phyloP scores from a whole-genome alignment of 2,113 vertebrate genomes.

The Dromas ardeola region DNA sequence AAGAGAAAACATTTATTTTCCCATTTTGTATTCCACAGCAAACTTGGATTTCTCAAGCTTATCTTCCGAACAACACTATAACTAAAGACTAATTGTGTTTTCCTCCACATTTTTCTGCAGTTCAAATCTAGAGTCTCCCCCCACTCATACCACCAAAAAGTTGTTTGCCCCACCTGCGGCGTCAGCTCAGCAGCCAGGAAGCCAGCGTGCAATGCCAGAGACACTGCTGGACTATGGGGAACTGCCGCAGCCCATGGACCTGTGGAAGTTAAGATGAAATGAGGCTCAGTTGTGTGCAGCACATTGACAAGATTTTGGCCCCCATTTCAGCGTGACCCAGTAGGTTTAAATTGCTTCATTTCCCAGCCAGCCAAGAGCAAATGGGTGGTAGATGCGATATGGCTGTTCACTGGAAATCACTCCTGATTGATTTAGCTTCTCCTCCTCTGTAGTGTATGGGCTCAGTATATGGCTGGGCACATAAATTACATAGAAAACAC shows the following conservation, averaged over 20 bases:
- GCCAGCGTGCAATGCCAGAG: background rate
- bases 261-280: slow-evolving; percentile 37
- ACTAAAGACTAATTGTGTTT: background rate
- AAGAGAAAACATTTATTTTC: slow-evolving; percentile 36
- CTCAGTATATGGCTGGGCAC: slow-evolving; percentile 17
- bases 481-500: slow-evolving; percentile 50
- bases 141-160: background rate
- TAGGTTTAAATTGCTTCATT: slow-evolving; percentile 59
- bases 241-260: background rate
- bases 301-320: slow-evolving; percentile 22
- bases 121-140: background rate
- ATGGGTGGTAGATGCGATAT: slow-evolving; percentile 48
- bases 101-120: background rate
- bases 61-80: slow-evolving; percentile 41
- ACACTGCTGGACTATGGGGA: background rate
- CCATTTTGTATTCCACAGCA: slow-evolving; percentile 19
- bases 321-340: slow-evolving; percentile 42
- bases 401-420: slow-evolving; percentile 59
- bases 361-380: slow-evolving; percentile 59
- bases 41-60: slow-evolving; percentile 30
- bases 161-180: background rate
- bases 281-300: background rate
- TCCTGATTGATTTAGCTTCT: slow-evolving; percentile 57
- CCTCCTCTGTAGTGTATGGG: background rate
- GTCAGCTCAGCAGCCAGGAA: background rate